Base-by-base conservation (phyloP, 1,140 invertebrate genomes). In the Phthorimaea operculella region DNA sequence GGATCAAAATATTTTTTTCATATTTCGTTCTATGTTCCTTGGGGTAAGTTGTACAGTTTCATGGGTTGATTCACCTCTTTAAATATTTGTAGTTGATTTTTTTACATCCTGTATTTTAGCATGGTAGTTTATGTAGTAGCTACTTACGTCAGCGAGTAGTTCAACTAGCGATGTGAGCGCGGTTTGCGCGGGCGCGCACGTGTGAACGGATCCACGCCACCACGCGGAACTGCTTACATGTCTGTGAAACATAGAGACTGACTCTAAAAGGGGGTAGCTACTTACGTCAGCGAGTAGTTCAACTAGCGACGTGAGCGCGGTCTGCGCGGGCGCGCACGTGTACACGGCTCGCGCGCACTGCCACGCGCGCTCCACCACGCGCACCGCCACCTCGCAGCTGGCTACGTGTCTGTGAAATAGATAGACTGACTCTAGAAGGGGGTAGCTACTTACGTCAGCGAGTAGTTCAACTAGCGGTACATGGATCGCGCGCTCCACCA, bases 361-460 rank as follows among this genome's bases (percentile, higher is more conserved):
- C 63, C 66, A 65, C 49, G 58, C 58, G 47, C 66, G 64, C 59
- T 70, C 64, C 39, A 57, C 58, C 33, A 67, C 64, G 9, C 59
- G 54, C 52, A 62, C 44, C 1, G 64, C 68, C 33, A 50, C 45
- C 21, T 57, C 58, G 9, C 52, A 56, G 51, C 48, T 64, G 28
- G 28, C 18, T 1, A 68, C 54, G 4, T 57, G 62, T 39, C 73
- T 71, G 50, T 28, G 21, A 28, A 4, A 28, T 6, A 6, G 21
- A 28, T n/a, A n/a, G n/a, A n/a, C n/a, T n/a, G n/a, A n/a, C n/a
- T n/a, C n/a, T n/a, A n/a, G n/a, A n/a, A n/a, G n/a, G n/a, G n/a
- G n/a, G n/a, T n/a, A n/a, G n/a, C n/a, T n/a, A n/a, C 50, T 45
- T 28, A 79, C 70, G 66, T 75, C 69, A 4, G 72, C 71, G 11